Percentiles rank a stretch among this genome's conserved stretches.
phyloP scores from a whole-genome alignment of 2,797 vertebrate species.

The Gymnoscopelus microlampas region DNA sequence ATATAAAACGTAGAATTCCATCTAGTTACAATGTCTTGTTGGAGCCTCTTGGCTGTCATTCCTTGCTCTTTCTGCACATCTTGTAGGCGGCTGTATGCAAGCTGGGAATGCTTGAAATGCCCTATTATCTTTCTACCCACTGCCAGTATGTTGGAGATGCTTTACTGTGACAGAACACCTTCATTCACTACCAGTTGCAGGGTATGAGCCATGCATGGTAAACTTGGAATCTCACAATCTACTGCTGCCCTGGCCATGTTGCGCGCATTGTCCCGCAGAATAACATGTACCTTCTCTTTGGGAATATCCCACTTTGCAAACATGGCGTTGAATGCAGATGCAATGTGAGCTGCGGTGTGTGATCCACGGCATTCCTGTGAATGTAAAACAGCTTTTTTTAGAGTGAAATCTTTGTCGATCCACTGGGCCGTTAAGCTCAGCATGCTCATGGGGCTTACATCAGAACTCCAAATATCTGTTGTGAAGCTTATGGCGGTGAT shows the following conservation, averaged over 20 bases:
- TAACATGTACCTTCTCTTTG: not conserved
- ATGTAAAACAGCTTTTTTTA: not conserved
- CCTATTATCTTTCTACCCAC: not conserved
- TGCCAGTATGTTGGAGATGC: not conserved
- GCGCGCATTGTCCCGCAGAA: constrained; percentile 6
- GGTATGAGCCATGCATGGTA: constrained; percentile 4
- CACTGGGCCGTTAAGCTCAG: constrained; percentile 5
- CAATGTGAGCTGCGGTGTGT: not conserved
- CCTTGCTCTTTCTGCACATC: not conserved
- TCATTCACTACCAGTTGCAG: not conserved
- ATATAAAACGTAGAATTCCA: constrained; percentile 18
- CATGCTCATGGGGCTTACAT: constrained; percentile 3
- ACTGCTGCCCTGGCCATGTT: constrained; percentile 3
- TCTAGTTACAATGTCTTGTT: too few species aligned
- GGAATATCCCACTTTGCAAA: not conserved
- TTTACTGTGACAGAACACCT: not conserved
- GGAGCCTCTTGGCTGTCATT: not conserved
- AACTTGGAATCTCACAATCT: not conserved
- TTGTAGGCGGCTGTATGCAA: not conserved
- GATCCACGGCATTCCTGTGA: not conserved
- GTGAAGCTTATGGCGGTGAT: not conserved
- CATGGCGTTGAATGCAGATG: constrained; percentile 1
- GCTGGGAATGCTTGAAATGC: not conserved
- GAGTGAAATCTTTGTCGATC: not conserved
- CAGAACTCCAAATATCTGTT: not conserved